phyloP scores from a whole-genome alignment of 2,797 vertebrate genomes.

The Labeo calbasu region DNA sequence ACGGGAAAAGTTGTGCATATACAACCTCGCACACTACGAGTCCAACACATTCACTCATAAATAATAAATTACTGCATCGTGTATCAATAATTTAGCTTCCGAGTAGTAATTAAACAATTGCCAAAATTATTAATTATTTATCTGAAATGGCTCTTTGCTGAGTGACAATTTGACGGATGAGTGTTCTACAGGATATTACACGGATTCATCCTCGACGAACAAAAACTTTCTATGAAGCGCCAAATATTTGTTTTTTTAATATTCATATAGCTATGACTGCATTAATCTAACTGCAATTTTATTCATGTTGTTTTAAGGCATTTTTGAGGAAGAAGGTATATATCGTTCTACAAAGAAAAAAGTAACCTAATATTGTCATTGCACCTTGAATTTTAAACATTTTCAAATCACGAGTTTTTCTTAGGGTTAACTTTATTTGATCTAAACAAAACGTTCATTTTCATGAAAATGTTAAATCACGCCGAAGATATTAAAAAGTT shows the following conservation, averaged over 20 bases:
- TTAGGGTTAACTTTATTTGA: neutral
- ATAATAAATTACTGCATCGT: conserved; percentile 84
- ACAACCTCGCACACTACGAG: conserved; percentile 58
- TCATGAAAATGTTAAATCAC: neutral
- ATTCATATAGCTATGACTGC: neutral
- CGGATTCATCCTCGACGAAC: conserved; percentile 39
- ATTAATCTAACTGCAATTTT: too few species aligned
- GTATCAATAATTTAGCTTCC: conserved; percentile 87
- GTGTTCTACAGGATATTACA: conserved; percentile 47
- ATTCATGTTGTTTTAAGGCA: too few species aligned
- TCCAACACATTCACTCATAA: conserved; percentile 78
- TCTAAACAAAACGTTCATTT: neutral
- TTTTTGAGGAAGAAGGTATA: neutral
- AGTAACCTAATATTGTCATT: neutral
- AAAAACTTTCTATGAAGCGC: conserved; percentile 15
- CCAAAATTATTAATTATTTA: conserved; percentile 87
- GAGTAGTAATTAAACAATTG: conserved; percentile 91
- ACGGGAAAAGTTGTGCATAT: neutral
- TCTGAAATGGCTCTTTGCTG: conserved; percentile 66
- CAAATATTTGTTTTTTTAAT: neutral
- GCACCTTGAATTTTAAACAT: neutral
- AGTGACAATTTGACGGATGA: conserved; percentile 60
- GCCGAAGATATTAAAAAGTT: neutral
- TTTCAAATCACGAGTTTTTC: neutral
- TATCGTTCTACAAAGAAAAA: neutral